These are phyloP conservation scores for Pseudococcus viburni DNA, from an alignment of 2,888 invertebrate genomes.

Conservation along the genomic window DNA sequence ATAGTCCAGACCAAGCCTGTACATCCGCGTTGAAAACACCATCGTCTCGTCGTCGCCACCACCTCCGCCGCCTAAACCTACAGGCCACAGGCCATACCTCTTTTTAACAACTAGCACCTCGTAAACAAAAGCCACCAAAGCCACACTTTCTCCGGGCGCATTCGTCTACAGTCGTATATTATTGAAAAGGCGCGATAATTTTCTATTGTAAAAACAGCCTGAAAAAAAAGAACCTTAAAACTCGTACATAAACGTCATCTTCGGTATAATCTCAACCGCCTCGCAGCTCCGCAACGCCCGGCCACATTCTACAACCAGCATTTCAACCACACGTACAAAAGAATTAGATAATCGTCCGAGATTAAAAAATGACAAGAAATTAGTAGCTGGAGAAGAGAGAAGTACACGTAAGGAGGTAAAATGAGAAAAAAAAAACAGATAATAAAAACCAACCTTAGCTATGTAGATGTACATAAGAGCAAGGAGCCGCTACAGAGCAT, in stretches of 20 bases:
- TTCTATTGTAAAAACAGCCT: slow-evolving; percentile 34
- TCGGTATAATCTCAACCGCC: neutral
- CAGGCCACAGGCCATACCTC: slow-evolving; percentile 18
- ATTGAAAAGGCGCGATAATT: slow-evolving; percentile 47
- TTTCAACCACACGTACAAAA: slow-evolving; percentile 35
- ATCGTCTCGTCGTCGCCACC: neutral
- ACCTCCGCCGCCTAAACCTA: neutral
- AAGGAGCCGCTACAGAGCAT: neutral
- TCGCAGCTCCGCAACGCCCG: neutral
- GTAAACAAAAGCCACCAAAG: slow-evolving; percentile 13
- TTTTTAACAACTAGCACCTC: neutral
- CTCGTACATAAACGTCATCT: slow-evolving; percentile 27
- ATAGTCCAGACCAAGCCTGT: neutral
- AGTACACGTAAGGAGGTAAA: neutral
- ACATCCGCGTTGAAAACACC: slow-evolving; percentile 13
- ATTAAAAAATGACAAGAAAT: slow-evolving; percentile 44
- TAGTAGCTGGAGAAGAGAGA: neutral
- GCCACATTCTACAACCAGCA: slow-evolving; percentile 13
- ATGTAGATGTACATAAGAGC: slow-evolving; percentile 5
- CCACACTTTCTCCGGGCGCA: slow-evolving; percentile 11
- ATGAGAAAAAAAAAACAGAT: neutral
- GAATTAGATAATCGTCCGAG: slow-evolving; percentile 36
- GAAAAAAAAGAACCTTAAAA: neutral
- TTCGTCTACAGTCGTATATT: neutral
- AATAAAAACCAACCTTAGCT: neutral